phyloP scores from a whole-genome alignment of 2,888 invertebrate genomes.

The Leistus spinibarbis region DNA sequence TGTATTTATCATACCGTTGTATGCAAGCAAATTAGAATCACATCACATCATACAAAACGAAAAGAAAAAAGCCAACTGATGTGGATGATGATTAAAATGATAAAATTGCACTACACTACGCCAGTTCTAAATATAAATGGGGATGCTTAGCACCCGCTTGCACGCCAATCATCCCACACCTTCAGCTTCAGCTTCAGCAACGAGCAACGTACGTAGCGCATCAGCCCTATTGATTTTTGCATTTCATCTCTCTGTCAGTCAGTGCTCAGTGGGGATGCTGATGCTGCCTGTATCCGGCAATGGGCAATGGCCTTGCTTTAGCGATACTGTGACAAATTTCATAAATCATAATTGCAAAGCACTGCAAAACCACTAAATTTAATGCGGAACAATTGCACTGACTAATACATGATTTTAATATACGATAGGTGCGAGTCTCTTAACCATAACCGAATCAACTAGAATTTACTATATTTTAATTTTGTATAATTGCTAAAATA shows the following conservation, averaged over 20 bases:
- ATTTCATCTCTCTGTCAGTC: slow-evolving; percentile 2
- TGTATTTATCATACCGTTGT: slow-evolving; percentile 59
- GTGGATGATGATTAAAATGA: neutral
- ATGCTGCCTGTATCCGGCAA: neutral
- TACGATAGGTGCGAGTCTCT: too few relatives aligned
- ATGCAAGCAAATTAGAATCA: neutral
- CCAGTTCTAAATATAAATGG: slow-evolving; percentile 11
- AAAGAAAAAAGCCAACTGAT: neutral
- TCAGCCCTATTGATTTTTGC: slow-evolving; percentile 7
- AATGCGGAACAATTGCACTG: neutral
- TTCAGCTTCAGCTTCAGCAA: neutral
- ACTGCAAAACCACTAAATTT: neutral
- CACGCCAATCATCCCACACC: neutral
- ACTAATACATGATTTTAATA: too few relatives aligned
- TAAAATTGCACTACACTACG: slow-evolving; percentile 6
- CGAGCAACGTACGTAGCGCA: too few relatives aligned
- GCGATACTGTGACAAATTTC: neutral
- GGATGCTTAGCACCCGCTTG: slow-evolving; percentile 10
- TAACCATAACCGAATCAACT: too few relatives aligned
- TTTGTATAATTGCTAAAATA: too few relatives aligned
- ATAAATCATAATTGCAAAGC: neutral
- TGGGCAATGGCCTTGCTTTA: neutral
- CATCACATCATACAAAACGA: neutral
- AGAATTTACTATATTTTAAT: too few relatives aligned
- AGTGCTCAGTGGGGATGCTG: neutral